phyloP scores from a whole-genome alignment of 2,113 vertebrate species.

The Platysteira castanea region DNA sequence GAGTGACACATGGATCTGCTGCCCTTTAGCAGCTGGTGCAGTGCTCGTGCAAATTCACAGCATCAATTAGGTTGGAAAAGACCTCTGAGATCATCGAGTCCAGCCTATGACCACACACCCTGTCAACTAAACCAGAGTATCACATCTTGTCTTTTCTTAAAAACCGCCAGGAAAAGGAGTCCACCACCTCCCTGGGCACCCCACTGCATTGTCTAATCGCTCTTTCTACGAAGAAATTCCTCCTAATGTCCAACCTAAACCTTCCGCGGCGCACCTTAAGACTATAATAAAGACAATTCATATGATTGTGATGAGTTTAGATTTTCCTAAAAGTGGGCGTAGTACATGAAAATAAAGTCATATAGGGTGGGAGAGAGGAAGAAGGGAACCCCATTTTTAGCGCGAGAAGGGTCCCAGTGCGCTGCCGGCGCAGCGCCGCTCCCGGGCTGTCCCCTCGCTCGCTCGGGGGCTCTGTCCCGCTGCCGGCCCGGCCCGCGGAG shows the following conservation, averaged over 20 bases:
- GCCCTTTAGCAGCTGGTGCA: rapidly evolving
- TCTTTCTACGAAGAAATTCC: background rate
- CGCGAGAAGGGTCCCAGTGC: rapidly evolving
- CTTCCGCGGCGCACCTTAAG: background rate
- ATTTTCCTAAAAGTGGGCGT: background rate
- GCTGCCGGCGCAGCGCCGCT: rapidly evolving
- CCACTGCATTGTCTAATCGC: background rate
- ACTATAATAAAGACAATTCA: background rate
- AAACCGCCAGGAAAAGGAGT: background rate
- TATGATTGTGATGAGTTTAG: no score
- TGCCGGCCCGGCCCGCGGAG: background rate
- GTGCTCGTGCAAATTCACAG: background rate
- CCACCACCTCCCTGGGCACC: background rate
- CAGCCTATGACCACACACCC: background rate
- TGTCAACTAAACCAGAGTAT: background rate
- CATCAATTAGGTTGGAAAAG: background rate
- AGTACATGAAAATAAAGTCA: background rate
- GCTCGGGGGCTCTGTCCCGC: background rate
- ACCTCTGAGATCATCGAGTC: background rate
- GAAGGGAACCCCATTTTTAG: rapidly evolving
- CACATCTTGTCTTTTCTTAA: background rate
- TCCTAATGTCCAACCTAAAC: background rate
- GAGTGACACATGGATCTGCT: rapidly evolving
- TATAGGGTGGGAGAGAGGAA: rapidly evolving
- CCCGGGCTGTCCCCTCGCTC: no score